Base-by-base conservation (phyloP, 2,888 invertebrate species). In the Caenorhabditis panamensis region DNA sequence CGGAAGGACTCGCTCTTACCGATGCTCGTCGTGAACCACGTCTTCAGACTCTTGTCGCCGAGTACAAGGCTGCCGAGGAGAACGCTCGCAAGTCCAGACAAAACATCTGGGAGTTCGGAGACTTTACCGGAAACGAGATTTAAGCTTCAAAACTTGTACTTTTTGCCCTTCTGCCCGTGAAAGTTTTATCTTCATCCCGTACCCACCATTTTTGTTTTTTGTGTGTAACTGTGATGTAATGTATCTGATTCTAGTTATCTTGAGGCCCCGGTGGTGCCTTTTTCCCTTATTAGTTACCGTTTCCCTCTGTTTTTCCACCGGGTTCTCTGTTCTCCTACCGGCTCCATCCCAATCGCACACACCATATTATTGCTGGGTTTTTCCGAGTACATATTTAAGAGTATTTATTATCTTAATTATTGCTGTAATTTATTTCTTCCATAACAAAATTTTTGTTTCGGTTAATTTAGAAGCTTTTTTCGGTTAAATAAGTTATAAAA, bases 91-190 rank as follows among this genome's bases (percentile, higher is more conserved):
- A 80, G 36, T 90, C 91, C 37, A 96, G 96, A 91, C 93, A 94
- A 89, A 95, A 95, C 92, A 94, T 99, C 89, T 99, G 98, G 98
- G 95, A 95, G 91, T 98, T 98, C 91, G 99, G 99, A n/a, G 99
- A 99, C 92, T 96, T 98, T 92, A 95, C 95, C 80, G 96, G 95
- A 84, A 96, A 96, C 90, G 96, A 96, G 62, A 72, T 89, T 66
- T 89, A 86, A 87, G 36, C 6, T 18, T 5, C 11, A 36, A 26
- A 18, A 36, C 37, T n/a, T 63, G 41, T 49, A 63, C 13, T 41
- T 36, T 31, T 44, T 37, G 22, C n/a, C 31, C 18, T 28, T 24
- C 44, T 47, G 47, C 64, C 64, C 37, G 36, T 54, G 51, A 69
- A 56, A 77, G 75, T 75, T 75, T 75, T 75, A 75, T 66, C 28